phyloP scores from a whole-genome alignment of 2,797 vertebrate species.

The Neosilurus hyrtlii region DNA sequence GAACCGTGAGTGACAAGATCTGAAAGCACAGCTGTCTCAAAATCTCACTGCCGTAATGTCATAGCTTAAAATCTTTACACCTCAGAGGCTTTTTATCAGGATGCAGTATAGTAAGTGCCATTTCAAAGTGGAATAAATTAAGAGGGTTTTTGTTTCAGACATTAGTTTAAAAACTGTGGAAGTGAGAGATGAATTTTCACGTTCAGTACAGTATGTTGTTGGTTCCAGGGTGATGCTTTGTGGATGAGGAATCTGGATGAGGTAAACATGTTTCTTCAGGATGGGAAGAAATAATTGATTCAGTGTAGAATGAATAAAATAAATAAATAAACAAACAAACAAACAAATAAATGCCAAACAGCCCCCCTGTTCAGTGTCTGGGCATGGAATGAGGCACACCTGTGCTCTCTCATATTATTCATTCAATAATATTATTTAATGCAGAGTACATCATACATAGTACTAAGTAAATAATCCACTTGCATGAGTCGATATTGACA shows the following conservation, averaged over 20 bases:
- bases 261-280: background rate
- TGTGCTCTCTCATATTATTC: too few relatives aligned
- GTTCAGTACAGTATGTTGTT: background rate
- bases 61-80: slow-evolving; percentile 32
- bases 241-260: background rate
- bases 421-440: too few relatives aligned
- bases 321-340: too few relatives aligned
- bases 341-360: too few relatives aligned
- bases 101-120: background rate
- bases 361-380: too few relatives aligned
- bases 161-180: background rate
- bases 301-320: background rate
- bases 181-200: background rate
- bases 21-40: slow-evolving; percentile 56
- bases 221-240: background rate
- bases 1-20: slow-evolving; percentile 58
- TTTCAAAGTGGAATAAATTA: background rate
- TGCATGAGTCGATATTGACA: too few relatives aligned
- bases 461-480: too few relatives aligned
- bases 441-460: too few relatives aligned
- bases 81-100: background rate
- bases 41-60: slow-evolving; percentile 51
- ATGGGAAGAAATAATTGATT: background rate
- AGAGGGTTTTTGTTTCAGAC: background rate
- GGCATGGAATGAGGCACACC: too few relatives aligned